These are phyloP conservation scores for Hyles euphorbiae DNA, from an alignment of 1,140 invertebrate species.

Conservation along the genomic window DNA sequence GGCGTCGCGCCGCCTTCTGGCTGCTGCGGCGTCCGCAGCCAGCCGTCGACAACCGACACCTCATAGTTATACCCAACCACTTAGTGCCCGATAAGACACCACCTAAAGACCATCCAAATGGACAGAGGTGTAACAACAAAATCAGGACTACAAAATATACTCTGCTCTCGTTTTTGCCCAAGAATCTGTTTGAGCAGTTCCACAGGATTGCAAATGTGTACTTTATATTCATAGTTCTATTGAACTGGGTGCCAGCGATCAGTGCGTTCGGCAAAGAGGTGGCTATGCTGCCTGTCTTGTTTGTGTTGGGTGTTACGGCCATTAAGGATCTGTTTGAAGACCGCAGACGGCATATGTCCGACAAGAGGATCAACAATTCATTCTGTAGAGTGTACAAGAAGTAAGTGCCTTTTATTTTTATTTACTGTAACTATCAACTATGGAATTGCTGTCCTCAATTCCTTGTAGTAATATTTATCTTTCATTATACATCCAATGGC, in stretches of 20 bases:
- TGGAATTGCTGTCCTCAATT: too few species aligned
- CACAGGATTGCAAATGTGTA: constrained; percentile 98
- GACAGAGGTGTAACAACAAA: constrained; percentile 85
- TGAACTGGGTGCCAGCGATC: constrained; percentile 95
- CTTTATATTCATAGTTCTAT: constrained; percentile 96
- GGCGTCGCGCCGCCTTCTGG: constrained; percentile 80
- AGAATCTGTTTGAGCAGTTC: constrained; percentile 98
- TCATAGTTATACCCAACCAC: constrained; percentile 89
- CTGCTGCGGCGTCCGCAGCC: constrained; percentile 77
- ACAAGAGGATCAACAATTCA: constrained; percentile 95
- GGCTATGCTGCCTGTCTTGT: constrained; percentile 94
- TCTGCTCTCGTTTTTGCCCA: constrained; percentile 93
- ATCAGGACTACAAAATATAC: constrained; percentile 98
- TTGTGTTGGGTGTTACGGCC: constrained; percentile 97
- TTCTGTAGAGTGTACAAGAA: constrained; percentile 93
- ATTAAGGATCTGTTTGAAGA: constrained; percentile 99
- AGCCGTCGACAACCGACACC: constrained; percentile 81
- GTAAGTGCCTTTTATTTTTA: constrained; percentile 77
- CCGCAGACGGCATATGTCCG: constrained; percentile 89
- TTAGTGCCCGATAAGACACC: constrained; percentile 86
- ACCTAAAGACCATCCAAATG: constrained; percentile 89
- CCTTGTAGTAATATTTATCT: too few species aligned
- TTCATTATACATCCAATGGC: too few species aligned
- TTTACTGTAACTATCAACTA: too few species aligned
- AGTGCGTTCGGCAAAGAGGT: constrained; percentile 98